These are phyloP conservation scores for Nyleta sp. DNA, from an alignment of 2,888 invertebrate species.

Conservation along the genomic window DNA sequence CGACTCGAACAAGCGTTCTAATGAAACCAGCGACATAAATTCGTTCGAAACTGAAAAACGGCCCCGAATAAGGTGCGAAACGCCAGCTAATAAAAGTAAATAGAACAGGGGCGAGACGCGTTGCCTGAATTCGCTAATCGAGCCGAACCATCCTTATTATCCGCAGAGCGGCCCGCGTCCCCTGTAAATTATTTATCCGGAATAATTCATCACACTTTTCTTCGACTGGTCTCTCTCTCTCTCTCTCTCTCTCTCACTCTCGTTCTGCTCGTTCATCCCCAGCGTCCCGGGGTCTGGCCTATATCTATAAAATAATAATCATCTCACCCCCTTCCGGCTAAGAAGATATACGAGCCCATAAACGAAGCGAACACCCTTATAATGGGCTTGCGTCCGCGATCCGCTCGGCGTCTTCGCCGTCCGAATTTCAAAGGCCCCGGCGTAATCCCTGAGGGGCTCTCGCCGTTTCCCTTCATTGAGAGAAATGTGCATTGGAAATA, in stretches of 20 bases:
- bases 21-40: no score
- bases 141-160: no score
- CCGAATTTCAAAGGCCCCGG: constrained; percentile 65
- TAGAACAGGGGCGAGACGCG: no score
- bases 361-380: constrained; percentile 70
- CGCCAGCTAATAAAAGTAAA: no score
- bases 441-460: constrained; percentile 59
- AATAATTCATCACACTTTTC: constrained; percentile 53
- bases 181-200: constrained; percentile 51
- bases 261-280: constrained; percentile 43
- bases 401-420: constrained; percentile 54
- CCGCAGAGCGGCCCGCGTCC: no score
- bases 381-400: constrained; percentile 62
- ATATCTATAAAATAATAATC: constrained; percentile 73
- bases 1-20: no score
- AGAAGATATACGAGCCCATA: constrained; percentile 76
- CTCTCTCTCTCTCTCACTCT: constrained; percentile 32
- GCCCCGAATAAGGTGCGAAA: no score
- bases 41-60: no score
- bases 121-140: no score
- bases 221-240: constrained; percentile 28
- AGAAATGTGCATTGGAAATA: constrained; percentile 62
- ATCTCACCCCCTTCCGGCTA: constrained; percentile 64
- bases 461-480: constrained; percentile 62
- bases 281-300: constrained; percentile 29